phyloP scores from a whole-genome alignment of 2,888 invertebrate species.

The Parthenolecanium corni region DNA sequence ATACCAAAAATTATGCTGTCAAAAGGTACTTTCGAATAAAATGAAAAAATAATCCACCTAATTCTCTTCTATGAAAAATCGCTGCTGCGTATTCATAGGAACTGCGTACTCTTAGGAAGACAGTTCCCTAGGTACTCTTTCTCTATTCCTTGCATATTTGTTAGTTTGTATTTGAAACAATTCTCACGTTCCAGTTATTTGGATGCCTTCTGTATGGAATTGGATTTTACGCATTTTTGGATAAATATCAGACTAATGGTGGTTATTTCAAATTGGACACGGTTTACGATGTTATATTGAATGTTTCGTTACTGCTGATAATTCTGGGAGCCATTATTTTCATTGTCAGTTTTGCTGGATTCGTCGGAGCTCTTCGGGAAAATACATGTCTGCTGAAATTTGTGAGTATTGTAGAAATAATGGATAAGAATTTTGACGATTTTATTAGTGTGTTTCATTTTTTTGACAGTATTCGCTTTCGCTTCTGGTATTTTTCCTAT shows the following conservation, averaged over 20 bases:
- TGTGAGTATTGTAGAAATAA: slow-evolving; percentile 45
- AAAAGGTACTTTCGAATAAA: too few relatives aligned
- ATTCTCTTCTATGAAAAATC: neutral
- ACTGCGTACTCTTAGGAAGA: too few relatives aligned
- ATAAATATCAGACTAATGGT: slow-evolving; percentile 83
- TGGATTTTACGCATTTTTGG: slow-evolving; percentile 81
- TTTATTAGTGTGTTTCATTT: neutral
- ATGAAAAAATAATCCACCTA: neutral
- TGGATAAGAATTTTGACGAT: neutral
- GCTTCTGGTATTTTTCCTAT: slow-evolving; percentile 72
- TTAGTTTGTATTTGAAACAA: neutral
- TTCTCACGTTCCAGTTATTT: slow-evolving; percentile 53
- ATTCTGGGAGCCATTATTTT: slow-evolving; percentile 82
- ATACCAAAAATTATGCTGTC: too few relatives aligned
- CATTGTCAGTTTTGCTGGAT: slow-evolving; percentile 85
- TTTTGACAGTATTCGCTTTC: slow-evolving; percentile 73
- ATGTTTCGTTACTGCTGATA: slow-evolving; percentile 83
- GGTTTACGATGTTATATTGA: slow-evolving; percentile 72
- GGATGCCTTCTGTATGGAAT: slow-evolving; percentile 77
- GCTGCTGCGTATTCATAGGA: too few relatives aligned
- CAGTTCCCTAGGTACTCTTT: too few relatives aligned
- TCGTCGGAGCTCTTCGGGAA: slow-evolving; percentile 79
- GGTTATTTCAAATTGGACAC: slow-evolving; percentile 64
- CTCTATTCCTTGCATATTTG: too few relatives aligned
- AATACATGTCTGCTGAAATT: slow-evolving; percentile 85